Evolutionary conservation across 2,888 invertebrate species (phyloP).

Genomic region (Agonopterix alstromeriana): DNA sequence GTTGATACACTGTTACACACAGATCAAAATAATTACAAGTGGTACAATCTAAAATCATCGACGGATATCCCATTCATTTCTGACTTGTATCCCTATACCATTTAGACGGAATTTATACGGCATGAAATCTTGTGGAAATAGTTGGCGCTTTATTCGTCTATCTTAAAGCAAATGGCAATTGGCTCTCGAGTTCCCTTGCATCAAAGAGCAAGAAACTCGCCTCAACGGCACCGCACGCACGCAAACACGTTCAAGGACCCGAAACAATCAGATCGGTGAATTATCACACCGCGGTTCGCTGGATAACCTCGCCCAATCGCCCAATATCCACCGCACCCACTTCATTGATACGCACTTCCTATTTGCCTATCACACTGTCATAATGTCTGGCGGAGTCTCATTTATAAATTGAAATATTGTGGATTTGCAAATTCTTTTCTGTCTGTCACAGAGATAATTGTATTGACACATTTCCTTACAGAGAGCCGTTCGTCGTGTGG

Average conservation of each 20-base stretch:
- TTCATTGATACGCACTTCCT: conserved; percentile 13
- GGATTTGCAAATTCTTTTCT: no score
- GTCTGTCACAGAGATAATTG: no score
- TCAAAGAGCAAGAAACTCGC: conserved; percentile 23
- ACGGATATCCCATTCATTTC: no score
- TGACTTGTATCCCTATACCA: no score
- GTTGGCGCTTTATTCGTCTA: conserved; percentile 14
- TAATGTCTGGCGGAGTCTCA: not conserved
- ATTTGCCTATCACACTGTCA: conserved; percentile 6
- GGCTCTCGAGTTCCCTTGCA: conserved; percentile 19
- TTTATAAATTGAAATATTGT: no score
- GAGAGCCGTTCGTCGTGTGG: conserved; percentile 87
- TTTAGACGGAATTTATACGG: no score
- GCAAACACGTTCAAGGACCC: conserved; percentile 43
- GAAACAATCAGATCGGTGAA: conserved; percentile 29
- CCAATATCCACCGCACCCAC: conserved; percentile 10
- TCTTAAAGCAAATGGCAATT: conserved; percentile 9
- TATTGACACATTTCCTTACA: conserved; percentile 38
- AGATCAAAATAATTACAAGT: no score
- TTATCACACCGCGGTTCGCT: conserved; percentile 15
- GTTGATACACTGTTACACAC: no score
- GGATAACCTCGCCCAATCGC: conserved; percentile 12
- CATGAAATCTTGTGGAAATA: not conserved
- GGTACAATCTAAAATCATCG: no score
- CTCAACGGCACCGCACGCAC: conserved; percentile 15